Base-by-base conservation (phyloP, 2,888 invertebrate species). In the Drosophila barbarae region DNA sequence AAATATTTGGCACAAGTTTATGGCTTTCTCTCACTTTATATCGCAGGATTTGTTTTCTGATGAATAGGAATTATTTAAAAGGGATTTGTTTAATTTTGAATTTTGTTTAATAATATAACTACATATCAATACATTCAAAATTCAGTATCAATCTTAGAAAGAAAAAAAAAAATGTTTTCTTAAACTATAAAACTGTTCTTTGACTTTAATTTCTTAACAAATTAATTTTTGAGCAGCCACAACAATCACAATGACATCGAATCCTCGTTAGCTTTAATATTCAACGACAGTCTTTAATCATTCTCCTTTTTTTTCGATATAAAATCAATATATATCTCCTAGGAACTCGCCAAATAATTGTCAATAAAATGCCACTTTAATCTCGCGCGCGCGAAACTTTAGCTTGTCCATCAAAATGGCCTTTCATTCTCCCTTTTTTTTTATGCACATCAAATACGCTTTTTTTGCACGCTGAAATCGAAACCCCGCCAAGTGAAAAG, bases 401-500 rank as follows among this genome's bases (percentile, higher is more conserved):
- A 56, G 30, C 55, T 26, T 38, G 55, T 59, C 60, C 38, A 36
- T 59, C 36, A 46, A 59, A 59, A 26, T 10, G 18, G 36, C 59
- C 10, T 30, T 47, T 35, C 15, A 38, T 46, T 39, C 68, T 55
- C 67, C 26, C 23, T 18, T 63, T 30, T 18, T 18, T 9, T 46
- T 47, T 39, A 34, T 61, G 49, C 41, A 35, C 61, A 28, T 34
- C 46, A 69, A 67, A 54, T 42, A 36, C 26, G 28, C 35, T 44
- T 41, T 28, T 44, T 38, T 38, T 38, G 36, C 51, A 38, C 35
- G 26, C 44, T 52, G 26, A 58, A 41, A 57, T 23, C 35, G 49
- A 60, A 68, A 8, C 36, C 34, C 34, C 49, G 15, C 61, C 42
- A 46, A 59, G 55, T 57, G 65, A 39, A 73, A 73, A 70, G 58